Evolutionary conservation across 2,113 vertebrate genomes (phyloP), one percentile per base, ranked within the genome.

Genomic region (Morone chrysops): DNA sequence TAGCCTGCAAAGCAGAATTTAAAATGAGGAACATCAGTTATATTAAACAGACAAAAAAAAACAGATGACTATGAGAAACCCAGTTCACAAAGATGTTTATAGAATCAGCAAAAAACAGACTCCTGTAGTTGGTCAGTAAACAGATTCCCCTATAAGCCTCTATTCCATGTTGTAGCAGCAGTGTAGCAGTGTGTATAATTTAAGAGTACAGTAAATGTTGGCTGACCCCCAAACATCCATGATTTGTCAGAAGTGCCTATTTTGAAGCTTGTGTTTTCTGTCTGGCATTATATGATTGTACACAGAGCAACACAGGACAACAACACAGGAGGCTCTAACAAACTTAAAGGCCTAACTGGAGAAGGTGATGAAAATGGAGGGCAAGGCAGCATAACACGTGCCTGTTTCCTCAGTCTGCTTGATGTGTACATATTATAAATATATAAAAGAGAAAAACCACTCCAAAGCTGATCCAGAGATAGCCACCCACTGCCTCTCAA

Each of bases 1-100:
- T 16, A 65, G 14, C 8, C 17, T 51, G n/a, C 20, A 1, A 43
- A 50, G 54, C 6, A 20, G 6, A 3, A 6, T 13, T 70, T n/a
- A 62, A 61, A 79, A 78, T 62, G 47, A 79, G 75, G 70, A 84
- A 85, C 70, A 8, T 0, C 5, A 40, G 14, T 63, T 56, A 9
- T 63, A 41, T 76, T 70, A 60, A 31, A 56, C 31, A 31, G 31
- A 56, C n/a, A 22, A 11, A 56, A 22, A n/a, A 38, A 56, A 56
- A 51, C 67, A 41, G 54, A 22, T 4, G 4, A 47, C 47, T 40
- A 50, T 65, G 68, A 66, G 74, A 76, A 62, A 43, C 11, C 1
- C 11, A 5, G 17, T 62, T 18, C 53, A 48, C 4, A 68, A 13
- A 68, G 62, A 36, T 41, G 10, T 38, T 45, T 59, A 8, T 47